These are phyloP conservation scores for Zygogramma bicolorata DNA, from an alignment of 2,888 invertebrate species.

Conservation along the genomic window DNA sequence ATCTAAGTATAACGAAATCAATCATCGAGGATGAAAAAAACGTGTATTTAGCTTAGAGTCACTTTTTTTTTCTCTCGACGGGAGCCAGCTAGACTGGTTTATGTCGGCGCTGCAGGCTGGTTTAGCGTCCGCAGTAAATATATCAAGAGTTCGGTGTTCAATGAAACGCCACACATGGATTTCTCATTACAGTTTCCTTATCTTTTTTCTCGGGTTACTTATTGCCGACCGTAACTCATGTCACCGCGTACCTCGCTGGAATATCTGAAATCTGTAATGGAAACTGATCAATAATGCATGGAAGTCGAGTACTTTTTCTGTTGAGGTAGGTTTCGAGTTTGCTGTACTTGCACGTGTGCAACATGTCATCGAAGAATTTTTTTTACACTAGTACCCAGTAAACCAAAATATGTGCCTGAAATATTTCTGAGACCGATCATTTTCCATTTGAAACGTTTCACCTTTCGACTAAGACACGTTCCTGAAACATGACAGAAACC, in stretches of 20 bases:
- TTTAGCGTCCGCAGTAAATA: slow-evolving; percentile 64
- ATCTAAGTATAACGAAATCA: slow-evolving; percentile 15
- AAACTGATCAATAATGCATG: slow-evolving; percentile 41
- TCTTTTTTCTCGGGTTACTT: slow-evolving; percentile 39
- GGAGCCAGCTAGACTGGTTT: slow-evolving; percentile 65
- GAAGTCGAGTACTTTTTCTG: slow-evolving; percentile 18
- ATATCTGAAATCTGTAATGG: slow-evolving; percentile 38
- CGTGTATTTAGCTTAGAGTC: slow-evolving; percentile 55
- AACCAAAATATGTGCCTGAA: too few relatives aligned
- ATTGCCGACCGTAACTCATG: slow-evolving; percentile 38
- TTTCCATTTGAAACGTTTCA: too few relatives aligned
- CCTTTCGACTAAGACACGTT: too few relatives aligned
- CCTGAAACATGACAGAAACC: too few relatives aligned
- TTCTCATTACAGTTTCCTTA: slow-evolving; percentile 58
- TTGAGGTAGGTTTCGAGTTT: slow-evolving; percentile 29
- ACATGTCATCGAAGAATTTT: background rate
- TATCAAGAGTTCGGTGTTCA: slow-evolving; percentile 62
- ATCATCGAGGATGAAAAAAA: slow-evolving; percentile 43
- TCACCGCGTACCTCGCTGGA: slow-evolving; percentile 37
- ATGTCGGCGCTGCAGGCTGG: slow-evolving; percentile 47
- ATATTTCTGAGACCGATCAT: too few relatives aligned
- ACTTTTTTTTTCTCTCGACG: slow-evolving; percentile 52
- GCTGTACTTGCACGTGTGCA: slow-evolving; percentile 11
- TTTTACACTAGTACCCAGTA: background rate
- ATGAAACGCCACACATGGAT: slow-evolving; percentile 59